Evolutionary conservation across 2,888 invertebrate genomes (phyloP), one percentile per base, ranked within the genome.

Genomic region (Apeira syringaria): DNA sequence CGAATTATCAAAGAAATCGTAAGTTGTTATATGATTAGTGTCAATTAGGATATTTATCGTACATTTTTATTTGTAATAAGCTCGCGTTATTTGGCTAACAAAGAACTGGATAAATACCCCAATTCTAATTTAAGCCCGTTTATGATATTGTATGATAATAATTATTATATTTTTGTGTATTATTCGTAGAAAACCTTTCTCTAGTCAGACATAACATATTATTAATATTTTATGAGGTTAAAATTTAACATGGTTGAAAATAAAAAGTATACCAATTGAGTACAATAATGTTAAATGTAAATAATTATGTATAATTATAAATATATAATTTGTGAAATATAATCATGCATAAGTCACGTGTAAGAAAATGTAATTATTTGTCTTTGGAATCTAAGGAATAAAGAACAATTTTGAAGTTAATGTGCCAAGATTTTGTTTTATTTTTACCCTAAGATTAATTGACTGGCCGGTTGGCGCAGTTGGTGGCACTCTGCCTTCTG

Each of bases 331-430:
- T 81, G 75, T 82, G 74, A 79, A 74, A 78, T 81, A 80, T 73
- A 72, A 71, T 67, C 60, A 60, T 66, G 63, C 59, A 50, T 74
- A 74, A 75, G 62, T 61, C 38, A 66, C 53, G 53, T 69, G 53
- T 69, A 71, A 68, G 63, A 56, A 60, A 64, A 63, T 80, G 73
- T 82, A 83, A 83, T 78, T 35, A 83, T 60, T 67, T 78, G 78
- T 83, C 45, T 74, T 54, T 78, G 73, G 59, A 60, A 64, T 61
- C 69, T 75, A 78, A 73, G 39, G 76, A 76, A 86, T 86, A 88
- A 86, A 87, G 74, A 73, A 80, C 69, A 64, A 79, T 85, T 88
- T 88, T 85, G 79, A 88, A 87, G 81, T 87, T 77, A 86, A 88
- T 73, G 88, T 88, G 88, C 88, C 88, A 88, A 88, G 72, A 65